Conservation (phyloP, 1,140 invertebrate genomes). For the Papilio machaon region DNA sequence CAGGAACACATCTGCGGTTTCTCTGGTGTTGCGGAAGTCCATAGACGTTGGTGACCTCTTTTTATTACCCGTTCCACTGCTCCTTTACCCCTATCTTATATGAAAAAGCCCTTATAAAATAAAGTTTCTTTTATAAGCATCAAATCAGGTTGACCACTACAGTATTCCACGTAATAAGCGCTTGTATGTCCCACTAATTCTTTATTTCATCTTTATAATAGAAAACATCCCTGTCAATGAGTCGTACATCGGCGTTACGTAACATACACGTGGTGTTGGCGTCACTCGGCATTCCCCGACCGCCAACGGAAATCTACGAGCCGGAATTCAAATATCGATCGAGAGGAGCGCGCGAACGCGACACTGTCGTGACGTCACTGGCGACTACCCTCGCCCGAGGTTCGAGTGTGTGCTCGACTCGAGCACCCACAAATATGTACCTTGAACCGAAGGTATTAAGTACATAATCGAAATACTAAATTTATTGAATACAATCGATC, state of each 20-base stretch:
- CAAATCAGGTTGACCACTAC: not conserved
- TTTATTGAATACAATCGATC: constrained; percentile 26
- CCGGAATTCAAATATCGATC: constrained; percentile 70
- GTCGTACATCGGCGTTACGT: constrained; percentile 66
- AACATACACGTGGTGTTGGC: constrained; percentile 74
- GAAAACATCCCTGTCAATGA: constrained; percentile 74
- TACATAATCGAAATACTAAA: not conserved
- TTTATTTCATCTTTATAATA: constrained; percentile 31
- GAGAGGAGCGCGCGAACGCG: constrained; percentile 61
- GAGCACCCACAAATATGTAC: constrained; percentile 41
- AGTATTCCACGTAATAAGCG: not conserved
- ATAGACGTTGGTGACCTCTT: too few species aligned
- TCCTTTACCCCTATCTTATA: not conserved
- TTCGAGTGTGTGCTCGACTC: constrained; percentile 40
- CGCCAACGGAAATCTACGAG: constrained; percentile 62
- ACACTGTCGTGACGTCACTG: constrained; percentile 73
- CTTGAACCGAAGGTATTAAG: constrained; percentile 36
- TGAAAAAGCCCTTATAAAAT: not conserved
- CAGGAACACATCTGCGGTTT: too few species aligned
- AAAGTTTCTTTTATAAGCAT: not conserved
- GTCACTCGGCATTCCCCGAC: constrained; percentile 60
- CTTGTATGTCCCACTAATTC: not conserved
- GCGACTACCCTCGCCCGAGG: constrained; percentile 49
- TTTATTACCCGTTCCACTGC: too few species aligned
- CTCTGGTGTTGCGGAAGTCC: too few species aligned